Percentiles rank a stretch among this genome's conserved stretches.
phyloP scores from a whole-genome alignment of 2,888 invertebrate genomes.

The Escarpia spicata region DNA sequence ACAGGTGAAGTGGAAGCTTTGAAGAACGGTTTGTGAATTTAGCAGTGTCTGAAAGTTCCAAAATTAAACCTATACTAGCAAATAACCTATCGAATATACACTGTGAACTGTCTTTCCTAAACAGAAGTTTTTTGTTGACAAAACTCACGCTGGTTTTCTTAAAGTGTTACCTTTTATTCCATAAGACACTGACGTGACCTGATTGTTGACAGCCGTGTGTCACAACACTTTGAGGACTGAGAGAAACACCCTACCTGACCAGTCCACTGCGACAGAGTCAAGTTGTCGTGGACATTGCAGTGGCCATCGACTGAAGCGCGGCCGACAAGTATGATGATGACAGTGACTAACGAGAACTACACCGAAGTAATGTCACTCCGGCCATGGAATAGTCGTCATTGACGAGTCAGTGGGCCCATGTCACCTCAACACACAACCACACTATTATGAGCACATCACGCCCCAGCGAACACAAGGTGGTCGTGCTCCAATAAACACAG shows the following conservation, averaged over 20 bases:
- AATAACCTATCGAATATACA: neutral
- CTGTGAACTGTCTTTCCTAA: neutral
- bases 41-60: no score
- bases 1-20: no score
- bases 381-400: neutral
- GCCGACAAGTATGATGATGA: neutral
- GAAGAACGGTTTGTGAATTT: no score
- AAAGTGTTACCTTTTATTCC: neutral
- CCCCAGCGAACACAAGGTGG: neutral
- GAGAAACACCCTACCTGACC: neutral
- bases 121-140: neutral
- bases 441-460: neutral
- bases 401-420: neutral
- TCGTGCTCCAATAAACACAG: neutral
- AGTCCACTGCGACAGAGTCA: neutral
- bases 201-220: neutral
- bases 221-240: neutral
- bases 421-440: neutral
- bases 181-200: neutral
- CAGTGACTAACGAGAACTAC: neutral
- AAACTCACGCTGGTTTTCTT: neutral
- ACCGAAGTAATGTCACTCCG: neutral
- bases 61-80: neutral
- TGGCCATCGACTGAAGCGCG: neutral
- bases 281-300: neutral